Evolutionary conservation across 2,113 vertebrate genomes (phyloP).

Genomic region (Zosterops pallidus): DNA sequence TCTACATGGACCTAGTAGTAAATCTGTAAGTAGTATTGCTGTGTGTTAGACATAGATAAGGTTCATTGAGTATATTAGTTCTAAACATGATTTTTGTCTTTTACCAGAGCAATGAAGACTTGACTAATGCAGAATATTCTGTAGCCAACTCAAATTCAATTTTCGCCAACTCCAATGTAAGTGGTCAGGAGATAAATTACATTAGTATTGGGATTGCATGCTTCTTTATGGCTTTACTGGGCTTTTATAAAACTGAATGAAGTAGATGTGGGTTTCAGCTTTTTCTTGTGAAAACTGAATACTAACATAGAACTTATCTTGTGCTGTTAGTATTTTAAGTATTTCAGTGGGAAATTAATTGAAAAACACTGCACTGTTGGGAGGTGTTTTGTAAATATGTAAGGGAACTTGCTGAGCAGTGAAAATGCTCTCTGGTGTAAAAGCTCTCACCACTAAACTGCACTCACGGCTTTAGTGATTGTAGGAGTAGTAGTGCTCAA

Average conservation of each 20-base stretch:
- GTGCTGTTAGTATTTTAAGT: not conserved
- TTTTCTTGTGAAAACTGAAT: not conserved
- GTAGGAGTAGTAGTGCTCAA: not conserved
- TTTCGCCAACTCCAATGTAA: slow-evolving; percentile 88
- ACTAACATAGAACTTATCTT: not conserved
- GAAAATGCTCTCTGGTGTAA: not conserved
- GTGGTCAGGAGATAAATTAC: slow-evolving; percentile 50
- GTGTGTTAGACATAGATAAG: not conserved
- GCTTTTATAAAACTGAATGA: not conserved
- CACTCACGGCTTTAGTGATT: not conserved
- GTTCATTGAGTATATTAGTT: not conserved
- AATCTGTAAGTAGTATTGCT: slow-evolving; percentile 87
- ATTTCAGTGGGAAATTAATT: not conserved
- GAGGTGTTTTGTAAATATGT: not conserved
- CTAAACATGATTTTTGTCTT: slow-evolving; percentile 51
- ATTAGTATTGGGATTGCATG: not conserved
- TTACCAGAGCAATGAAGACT: slow-evolving; percentile 85
- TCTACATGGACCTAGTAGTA: slow-evolving; percentile 93
- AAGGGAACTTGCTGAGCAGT: not conserved
- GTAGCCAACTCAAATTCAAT: slow-evolving; percentile 90
- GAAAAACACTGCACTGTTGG: not conserved
- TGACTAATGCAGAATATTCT: slow-evolving; percentile 88
- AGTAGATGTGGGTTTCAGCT: not conserved
- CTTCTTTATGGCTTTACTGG: not conserved
- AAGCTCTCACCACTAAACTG: not conserved